phyloP scores from a whole-genome alignment of 2,797 vertebrate species.

The Apogon talboti region DNA sequence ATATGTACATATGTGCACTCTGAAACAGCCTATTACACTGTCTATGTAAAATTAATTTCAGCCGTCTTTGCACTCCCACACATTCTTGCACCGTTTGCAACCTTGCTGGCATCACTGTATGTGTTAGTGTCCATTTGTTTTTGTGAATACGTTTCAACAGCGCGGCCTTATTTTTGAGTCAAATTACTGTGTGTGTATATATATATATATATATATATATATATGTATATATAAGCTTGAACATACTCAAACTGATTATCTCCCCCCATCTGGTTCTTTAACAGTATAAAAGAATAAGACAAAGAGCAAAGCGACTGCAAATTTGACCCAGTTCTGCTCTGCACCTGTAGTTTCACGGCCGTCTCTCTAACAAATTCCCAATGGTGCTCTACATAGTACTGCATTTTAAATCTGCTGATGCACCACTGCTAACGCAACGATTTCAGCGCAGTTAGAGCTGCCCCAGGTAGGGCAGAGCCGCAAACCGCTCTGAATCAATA shows the following conservation, averaged over 20 bases:
- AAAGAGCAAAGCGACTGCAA: conserved; percentile 10
- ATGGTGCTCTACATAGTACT: conserved; percentile 42
- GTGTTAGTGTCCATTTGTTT: conserved; percentile 7
- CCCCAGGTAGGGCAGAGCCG: conserved; percentile 26
- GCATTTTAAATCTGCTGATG: conserved; percentile 58
- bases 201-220: too few relatives aligned
- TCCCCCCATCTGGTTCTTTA: conserved; percentile 13
- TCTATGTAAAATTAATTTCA: conserved; percentile 18
- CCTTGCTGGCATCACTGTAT: conserved; percentile 9
- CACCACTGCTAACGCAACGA: conserved; percentile 45
- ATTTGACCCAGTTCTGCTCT: conserved; percentile 59
- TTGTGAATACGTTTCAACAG: conserved; percentile 1
- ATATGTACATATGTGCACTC: conserved; percentile 11
- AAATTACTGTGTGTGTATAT: too few relatives aligned
- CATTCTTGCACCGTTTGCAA: conserved; percentile 6
- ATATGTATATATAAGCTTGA: background rate
- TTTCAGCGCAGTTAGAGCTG: conserved; percentile 37
- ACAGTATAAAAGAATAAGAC: conserved; percentile 26
- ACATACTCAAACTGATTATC: conserved; percentile 14
- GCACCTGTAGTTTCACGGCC: conserved; percentile 49
- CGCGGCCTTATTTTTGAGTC: background rate
- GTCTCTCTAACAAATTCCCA: conserved; percentile 47
- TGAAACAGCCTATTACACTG: conserved; percentile 19
- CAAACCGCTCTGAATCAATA: conserved; percentile 27
- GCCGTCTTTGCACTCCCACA: conserved; percentile 17